Conservation (phyloP, 2,888 invertebrate species). For the Elegia similella region DNA sequence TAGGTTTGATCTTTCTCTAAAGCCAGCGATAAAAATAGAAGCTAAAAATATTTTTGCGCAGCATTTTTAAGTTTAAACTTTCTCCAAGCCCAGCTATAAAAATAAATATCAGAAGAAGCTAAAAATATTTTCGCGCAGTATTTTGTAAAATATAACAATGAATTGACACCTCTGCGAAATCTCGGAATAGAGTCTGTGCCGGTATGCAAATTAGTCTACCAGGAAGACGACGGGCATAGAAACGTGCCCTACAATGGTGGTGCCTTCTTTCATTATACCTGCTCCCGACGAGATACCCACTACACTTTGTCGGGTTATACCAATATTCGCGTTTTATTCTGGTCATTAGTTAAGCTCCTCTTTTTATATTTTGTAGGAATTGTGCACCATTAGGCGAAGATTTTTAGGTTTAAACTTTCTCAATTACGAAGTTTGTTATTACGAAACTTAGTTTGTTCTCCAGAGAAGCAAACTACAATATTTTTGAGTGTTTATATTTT, state of each 20-base stretch:
- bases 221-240: conserved; percentile 28
- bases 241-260: conserved; percentile 28
- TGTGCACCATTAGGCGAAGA: neutral
- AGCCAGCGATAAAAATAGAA: no score
- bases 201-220: conserved; percentile 45
- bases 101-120: no score
- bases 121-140: neutral
- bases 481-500: no score
- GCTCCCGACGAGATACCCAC: conserved; percentile 21
- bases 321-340: conserved; percentile 22
- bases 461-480: neutral
- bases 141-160: neutral
- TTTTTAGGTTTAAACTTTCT: neutral
- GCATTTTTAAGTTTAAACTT: no score
- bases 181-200: conserved; percentile 31
- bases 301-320: conserved; percentile 23
- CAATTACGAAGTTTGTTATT: neutral
- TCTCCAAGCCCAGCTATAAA: no score
- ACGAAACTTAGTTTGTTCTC: neutral
- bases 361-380: conserved; percentile 1
- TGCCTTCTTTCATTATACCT: conserved; percentile 29
- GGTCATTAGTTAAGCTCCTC: neutral
- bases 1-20: no score
- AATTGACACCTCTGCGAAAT: conserved; percentile 4
- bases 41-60: no score